Base-by-base conservation (phyloP, 2,888 invertebrate species). In the Cosmorhoe ocellata region DNA sequence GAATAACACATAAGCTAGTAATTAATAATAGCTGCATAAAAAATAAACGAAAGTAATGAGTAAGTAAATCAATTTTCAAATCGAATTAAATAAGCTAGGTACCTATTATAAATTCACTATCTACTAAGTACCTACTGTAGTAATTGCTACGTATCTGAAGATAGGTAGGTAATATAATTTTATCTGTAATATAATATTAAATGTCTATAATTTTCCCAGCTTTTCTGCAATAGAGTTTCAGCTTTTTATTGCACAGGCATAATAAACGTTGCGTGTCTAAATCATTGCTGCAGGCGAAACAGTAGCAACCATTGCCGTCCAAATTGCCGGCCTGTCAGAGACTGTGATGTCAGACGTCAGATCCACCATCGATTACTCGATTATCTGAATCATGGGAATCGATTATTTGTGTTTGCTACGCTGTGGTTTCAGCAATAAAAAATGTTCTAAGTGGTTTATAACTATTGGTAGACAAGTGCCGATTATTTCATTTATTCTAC, bases 261-360 rank as follows among this genome's bases (percentile, higher is more conserved):
- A 51, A 58, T 57, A 51, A 42, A 26, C 56, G 66, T 71, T 63
- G 83, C 84, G 78, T 83, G 84, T 77, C 67, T 59, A 69, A 73
- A 74, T 66, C 66, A 51, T 63, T 51, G 73, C 81, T 74, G 51
- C 57, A 51, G 74, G 83, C 69, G 37, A 55, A 73, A 79, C 81
- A 69, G 80, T 77, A 84, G 84, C 84, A 43, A 48, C 58, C 69
- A 74, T 74, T 69, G 61, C 56, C 53, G 58, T 63, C 66, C 61
- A 81, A 85, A 86, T 85, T 83, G 73, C 66, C 38, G 67, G 61
- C 77, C n/a, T 86, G 83, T 82, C 84, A 81, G 71, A 59, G 51
- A 41, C 56, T 41, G 32, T 49, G 56, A 59, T 63, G 58, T 64
- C 64, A 66, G 59, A 63, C 56, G 53, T 52, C 58, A 60, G 57